Evolutionary conservation across 2,797 vertebrate genomes (phyloP).

Genomic region (Lepilemur ruficaudatus): DNA sequence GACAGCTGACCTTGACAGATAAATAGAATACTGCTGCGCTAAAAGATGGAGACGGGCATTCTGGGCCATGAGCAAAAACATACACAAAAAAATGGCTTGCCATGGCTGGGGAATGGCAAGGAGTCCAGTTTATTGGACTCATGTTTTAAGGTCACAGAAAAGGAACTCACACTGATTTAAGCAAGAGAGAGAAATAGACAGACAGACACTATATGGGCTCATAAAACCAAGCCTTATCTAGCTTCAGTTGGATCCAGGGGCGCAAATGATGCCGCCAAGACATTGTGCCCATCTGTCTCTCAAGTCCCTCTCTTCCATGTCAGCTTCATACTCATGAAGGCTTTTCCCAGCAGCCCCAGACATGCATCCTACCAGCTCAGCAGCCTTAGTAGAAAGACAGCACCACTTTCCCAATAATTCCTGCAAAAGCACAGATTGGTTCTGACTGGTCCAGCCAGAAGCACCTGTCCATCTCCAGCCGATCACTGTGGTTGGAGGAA

Average conservation of each 20-base stretch:
- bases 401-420: background rate
- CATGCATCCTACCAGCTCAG: background rate
- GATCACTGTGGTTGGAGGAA: background rate
- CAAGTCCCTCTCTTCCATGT: background rate
- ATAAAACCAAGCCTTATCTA: background rate
- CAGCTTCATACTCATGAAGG: background rate
- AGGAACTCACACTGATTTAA: background rate
- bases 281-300: background rate
- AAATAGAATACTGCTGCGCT: background rate
- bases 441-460: background rate
- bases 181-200: background rate
- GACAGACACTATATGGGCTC: background rate
- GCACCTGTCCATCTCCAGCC: background rate
- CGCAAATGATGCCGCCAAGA: background rate
- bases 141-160: background rate
- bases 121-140: background rate
- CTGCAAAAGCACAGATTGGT: background rate
- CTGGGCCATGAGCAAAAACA: background rate
- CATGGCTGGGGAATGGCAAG: background rate
- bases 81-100: background rate
- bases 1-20: background rate
- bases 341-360: background rate
- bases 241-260: background rate
- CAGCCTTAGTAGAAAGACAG: background rate
- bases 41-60: background rate